Evolutionary conservation across 2,113 vertebrate species (phyloP), one percentile per base, ranked within the genome.

Genomic region (Myiopsitta monachus): DNA sequence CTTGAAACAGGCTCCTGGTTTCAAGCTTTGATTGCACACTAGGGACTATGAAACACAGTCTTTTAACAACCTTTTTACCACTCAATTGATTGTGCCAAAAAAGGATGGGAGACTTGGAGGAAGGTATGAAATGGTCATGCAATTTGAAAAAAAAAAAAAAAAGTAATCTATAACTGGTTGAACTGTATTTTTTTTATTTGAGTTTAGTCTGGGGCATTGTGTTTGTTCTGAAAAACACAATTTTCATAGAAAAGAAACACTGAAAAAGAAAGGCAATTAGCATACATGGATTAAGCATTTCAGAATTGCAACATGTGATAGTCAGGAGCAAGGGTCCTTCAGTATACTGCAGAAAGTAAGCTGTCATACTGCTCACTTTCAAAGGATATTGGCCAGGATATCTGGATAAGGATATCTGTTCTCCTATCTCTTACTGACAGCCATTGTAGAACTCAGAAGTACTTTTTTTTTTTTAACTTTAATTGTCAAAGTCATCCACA

Each of bases 151-250:
- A 64, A 69, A 38, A 14, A 49, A 44, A 14, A 17, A 26, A 33
- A 41, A 31, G 21, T 7, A 23, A 59, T n/a, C 14, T 10, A 18
- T 54, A 51, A 76, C 17, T 3, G 0, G 1, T 63, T 88, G 41
- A 30, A 12, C 10, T 94, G 52, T 26, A 26, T 19, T 69, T 83
- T 63, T 49, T 80, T 44, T 3, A 27, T 66, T 44, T 59, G 14
- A 14, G 2, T 23, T 38, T 47, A 26, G 1, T n/a, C n/a, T 21
- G 6, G 11, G 9, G 3, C 5, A 4, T 30, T 36, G 17, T 47
- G 61, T 72, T 75, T 79, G 11, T 49, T 72, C 27, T 84, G 54
- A 78, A 87, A 77, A 4, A 11, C 38, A 6, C 69, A 33, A 46
- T 39, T 30, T 51, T 64, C 12, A 12, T 38, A 52, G 38, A 52